Evolutionary conservation across 1,140 invertebrate species (phyloP), one percentile per base, ranked within the genome.

Genomic region (Zaprionus gabonicus): DNA sequence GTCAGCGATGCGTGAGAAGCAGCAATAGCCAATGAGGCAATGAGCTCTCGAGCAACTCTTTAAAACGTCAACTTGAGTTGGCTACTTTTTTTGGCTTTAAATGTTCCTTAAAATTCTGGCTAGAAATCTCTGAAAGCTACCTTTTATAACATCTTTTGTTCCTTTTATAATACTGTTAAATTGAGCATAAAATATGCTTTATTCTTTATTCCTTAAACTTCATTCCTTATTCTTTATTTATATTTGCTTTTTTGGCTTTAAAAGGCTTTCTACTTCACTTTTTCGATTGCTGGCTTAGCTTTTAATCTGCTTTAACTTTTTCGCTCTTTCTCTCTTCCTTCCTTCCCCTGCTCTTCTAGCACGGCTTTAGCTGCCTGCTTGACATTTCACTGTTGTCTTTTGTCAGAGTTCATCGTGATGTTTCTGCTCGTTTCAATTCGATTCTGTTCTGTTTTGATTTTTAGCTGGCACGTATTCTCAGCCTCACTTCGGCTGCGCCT

Each of bases 1-100:
- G 64, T 72, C 77, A 84, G 58, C 81, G 73, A 58, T 81, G 71
- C 82, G 58, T 55, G 65, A 76, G 78, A 60, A 65, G 41, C n/a
- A 46, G 41, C 41, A 9, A 57, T 70, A 66, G 38, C 74, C 51
- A 62, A 55, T 63, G 67, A 55, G 57, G 25, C 51, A 56, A 68
- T 23, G 23, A 68, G 44, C 59, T 56, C 12, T 31, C 3, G 2
- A 38, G 9, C 3, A 41, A 62, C 15, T 55, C 66, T 46, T 70
- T 58, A 63, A 75, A 67, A 38, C 38, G 49, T 25, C 46, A 25
- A 51, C 20, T 20, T n/a, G 25, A 56, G 25, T 56, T 25, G 28
- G 53, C 27, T 31, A 17, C 13, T 56, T 56, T 56, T 28, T 31
- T 56, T 41, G n/a, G 13, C 38, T 41, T 20, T 23, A 51, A 51